Percentiles rank a stretch among this genome's conserved stretches.
phyloP scores from a whole-genome alignment of 2,888 invertebrate species.

The Temnothorax unifasciatus region DNA sequence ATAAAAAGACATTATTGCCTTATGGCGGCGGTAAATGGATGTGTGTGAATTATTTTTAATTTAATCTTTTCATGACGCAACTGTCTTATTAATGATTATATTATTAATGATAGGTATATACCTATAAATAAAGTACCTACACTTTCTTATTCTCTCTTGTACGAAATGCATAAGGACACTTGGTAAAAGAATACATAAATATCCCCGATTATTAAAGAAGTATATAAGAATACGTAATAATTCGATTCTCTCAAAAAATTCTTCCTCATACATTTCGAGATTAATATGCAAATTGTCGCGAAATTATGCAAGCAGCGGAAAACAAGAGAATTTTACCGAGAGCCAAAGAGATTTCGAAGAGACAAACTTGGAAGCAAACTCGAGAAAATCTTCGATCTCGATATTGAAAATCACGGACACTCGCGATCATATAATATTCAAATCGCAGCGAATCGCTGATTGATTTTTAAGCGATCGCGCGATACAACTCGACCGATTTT shows the following conservation, averaged over 20 bases:
- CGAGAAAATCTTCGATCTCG: slow-evolving; percentile 11
- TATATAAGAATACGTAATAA: slow-evolving; percentile 54
- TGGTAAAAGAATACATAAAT: neutral
- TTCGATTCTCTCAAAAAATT: slow-evolving; percentile 45
- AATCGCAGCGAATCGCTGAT: slow-evolving; percentile 62
- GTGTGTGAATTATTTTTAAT: slow-evolving; percentile 36
- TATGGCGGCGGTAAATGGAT: slow-evolving; percentile 48
- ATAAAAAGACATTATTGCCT: slow-evolving; percentile 77
- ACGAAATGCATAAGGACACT: neutral
- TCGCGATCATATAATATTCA: neutral
- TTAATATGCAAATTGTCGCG: slow-evolving; percentile 38
- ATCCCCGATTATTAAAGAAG: slow-evolving; percentile 8
- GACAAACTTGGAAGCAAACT: neutral
- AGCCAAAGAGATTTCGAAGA: slow-evolving; percentile 24
- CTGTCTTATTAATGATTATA: neutral
- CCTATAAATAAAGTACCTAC: neutral
- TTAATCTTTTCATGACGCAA: neutral
- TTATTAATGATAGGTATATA: slow-evolving; percentile 2
- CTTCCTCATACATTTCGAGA: neutral
- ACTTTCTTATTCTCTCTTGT: neutral
- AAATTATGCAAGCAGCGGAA: slow-evolving; percentile 41
- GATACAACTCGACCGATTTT: slow-evolving; percentile 69
- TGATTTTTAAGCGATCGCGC: slow-evolving; percentile 76
- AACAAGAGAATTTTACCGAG: slow-evolving; percentile 5
- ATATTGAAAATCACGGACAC: neutral